phyloP scores from a whole-genome alignment of 30 jellyfish, hydroid and myxozoan species.

The Morbakka virulenta region DNA sequence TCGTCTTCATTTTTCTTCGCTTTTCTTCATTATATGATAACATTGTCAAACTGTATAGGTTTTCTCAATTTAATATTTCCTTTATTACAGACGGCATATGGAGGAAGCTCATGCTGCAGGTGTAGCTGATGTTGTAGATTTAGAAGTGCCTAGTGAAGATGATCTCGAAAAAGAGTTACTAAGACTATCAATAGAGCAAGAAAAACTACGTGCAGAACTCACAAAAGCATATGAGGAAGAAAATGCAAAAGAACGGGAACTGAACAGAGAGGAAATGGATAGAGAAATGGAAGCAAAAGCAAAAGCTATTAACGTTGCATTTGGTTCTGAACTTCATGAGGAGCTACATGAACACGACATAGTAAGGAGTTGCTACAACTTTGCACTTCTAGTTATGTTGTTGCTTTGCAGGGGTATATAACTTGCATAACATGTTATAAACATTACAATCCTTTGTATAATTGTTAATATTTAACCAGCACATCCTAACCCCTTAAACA shows the following conservation, averaged over 20 bases:
- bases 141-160: constrained; percentile 63
- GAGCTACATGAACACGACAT: constrained; percentile 44
- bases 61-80: not conserved
- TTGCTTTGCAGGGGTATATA: too few species aligned
- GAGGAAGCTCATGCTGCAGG: constrained; percentile 90
- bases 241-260: constrained; percentile 36
- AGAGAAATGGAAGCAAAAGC: constrained; percentile 71
- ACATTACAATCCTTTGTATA: too few species aligned
- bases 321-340: constrained; percentile 57
- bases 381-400: too few species aligned
- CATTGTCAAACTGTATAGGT: not conserved
- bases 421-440: too few species aligned
- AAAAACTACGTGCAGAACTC: constrained; percentile 70
- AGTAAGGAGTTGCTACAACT: constrained; percentile 35
- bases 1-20: not conserved
- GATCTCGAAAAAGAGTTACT: constrained; percentile 64
- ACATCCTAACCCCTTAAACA: too few species aligned
- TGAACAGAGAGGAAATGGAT: constrained; percentile 26
- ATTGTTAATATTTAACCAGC: too few species aligned
- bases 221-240: constrained; percentile 78
- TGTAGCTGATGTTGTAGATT: constrained; percentile 59
- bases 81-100: constrained; percentile 47
- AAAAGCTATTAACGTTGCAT: constrained; percentile 53
- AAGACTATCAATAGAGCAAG: constrained; percentile 76
- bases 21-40: not conserved